Evolutionary conservation across 2,888 invertebrate genomes (phyloP).

Genomic region (Acleris holmiana): DNA sequence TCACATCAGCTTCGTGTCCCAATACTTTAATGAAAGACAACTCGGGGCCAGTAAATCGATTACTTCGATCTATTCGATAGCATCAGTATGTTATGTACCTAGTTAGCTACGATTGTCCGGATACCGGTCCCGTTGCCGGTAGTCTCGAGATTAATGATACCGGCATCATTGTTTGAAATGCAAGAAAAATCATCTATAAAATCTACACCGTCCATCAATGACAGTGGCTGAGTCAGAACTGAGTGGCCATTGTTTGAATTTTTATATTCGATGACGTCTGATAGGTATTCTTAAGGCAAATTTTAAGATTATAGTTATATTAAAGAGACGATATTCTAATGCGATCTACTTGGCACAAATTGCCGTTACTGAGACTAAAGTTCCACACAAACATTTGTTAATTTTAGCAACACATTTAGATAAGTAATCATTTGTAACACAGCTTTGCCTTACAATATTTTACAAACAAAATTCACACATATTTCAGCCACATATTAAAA

Average conservation of each 20-base stretch:
- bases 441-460: too few relatives aligned
- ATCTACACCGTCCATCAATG: slow-evolving; percentile 55
- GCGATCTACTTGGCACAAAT: neutral
- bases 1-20: slow-evolving; percentile 55
- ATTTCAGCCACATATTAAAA: too few relatives aligned
- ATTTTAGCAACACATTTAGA: too few relatives aligned
- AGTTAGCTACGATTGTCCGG: slow-evolving; percentile 72
- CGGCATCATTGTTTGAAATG: slow-evolving; percentile 69
- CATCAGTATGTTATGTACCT: slow-evolving; percentile 58
- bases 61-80: slow-evolving; percentile 71
- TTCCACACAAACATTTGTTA: neutral
- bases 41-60: slow-evolving; percentile 67
- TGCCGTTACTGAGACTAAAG: neutral
- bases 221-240: slow-evolving; percentile 41
- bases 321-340: slow-evolving; percentile 6
- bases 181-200: slow-evolving; percentile 72
- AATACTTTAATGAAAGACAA: slow-evolving; percentile 75
- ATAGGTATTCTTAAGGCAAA: slow-evolving; percentile 34
- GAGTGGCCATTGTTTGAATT: slow-evolving; percentile 49
- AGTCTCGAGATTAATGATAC: slow-evolving; percentile 77
- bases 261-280: slow-evolving; percentile 39
- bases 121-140: slow-evolving; percentile 62
- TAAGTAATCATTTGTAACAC: too few relatives aligned
- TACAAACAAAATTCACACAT: too few relatives aligned
- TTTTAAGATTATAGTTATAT: slow-evolving; percentile 25